Base-by-base conservation (phyloP, 2,113 vertebrate genomes). In the Forbesichthys papilliferus region DNA sequence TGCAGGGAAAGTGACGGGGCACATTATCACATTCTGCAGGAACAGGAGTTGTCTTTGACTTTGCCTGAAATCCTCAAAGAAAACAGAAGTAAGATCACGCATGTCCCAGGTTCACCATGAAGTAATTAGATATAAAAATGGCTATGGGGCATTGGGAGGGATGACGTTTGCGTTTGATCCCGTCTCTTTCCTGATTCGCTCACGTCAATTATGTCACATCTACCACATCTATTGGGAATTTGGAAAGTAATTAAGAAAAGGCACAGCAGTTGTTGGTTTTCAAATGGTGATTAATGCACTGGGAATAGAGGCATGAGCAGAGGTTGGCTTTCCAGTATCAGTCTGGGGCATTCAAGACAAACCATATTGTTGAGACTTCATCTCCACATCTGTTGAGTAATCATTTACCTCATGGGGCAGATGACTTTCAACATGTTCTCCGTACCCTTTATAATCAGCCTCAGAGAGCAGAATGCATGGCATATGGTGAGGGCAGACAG, bases 171-270 rank as follows among this genome's bases (percentile, higher is more conserved):
- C 82, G 90, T 84, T 86, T 94, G 93, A 94, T 93, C 91, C 89
- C 66, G 78, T 88, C 92, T 86, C 87, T 80, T 84, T 90, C 89
- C 86, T 85, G 91, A 87, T 91, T 93, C 91, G 88, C 89, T 92
- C 92, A 89, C 74, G 71, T 93, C 94, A 93, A 91, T 95, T 95
- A 95, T 94, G 92, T 81, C 52, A 75, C 70, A 78, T 86, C 83
- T 74, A 46, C 72, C 62, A n/a, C 20, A 68, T 86, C 80, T 81
- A 71, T 75, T 75, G 88, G 85, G 79, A 90, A 93, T 94, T 90
- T 90, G 85, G 62, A 64, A 93, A 92, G 92, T 95, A 86, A 92
- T 95, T 95, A 95, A 95, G 93, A 92, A 93, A 93, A 90, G 91
- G 83, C 87, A 63, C 70, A 34, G 60, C 36, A 10, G 62, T 80